A percentile compares a stretch with the other conserved stretches of the same genome.
These are phyloP conservation scores for Julus scanicus DNA, from an alignment of 2,888 invertebrate species.

Conservation along the genomic window DNA sequence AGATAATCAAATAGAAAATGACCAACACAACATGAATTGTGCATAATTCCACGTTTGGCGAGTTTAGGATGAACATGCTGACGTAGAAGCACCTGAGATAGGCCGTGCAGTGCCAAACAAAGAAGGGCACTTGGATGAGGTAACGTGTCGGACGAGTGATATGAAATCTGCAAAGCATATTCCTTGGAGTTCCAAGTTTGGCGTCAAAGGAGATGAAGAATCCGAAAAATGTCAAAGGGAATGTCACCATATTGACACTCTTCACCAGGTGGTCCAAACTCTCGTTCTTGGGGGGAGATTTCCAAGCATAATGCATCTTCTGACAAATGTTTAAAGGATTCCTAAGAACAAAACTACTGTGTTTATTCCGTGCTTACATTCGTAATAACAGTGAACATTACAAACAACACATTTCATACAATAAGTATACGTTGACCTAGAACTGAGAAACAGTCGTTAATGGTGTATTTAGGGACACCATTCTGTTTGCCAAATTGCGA, in stretches of 20 bases:
- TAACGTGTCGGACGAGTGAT: neutral
- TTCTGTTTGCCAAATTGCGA: neutral
- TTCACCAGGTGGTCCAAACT: neutral
- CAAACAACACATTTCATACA: too few species aligned
- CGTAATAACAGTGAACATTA: too few species aligned
- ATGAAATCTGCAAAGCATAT: neutral
- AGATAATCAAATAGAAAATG: neutral
- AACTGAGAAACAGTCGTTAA: neutral
- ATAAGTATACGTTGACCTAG: too few species aligned
- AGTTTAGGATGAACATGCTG: neutral
- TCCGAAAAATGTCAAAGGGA: neutral
- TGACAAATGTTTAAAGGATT: too few species aligned
- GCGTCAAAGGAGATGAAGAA: neutral
- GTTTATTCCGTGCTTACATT: too few species aligned
- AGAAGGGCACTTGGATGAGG: neutral
- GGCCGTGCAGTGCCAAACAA: neutral
- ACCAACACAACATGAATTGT: neutral
- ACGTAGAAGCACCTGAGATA: neutral
- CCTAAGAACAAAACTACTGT: too few species aligned
- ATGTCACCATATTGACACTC: constrained; percentile 4
- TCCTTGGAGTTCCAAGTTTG: neutral
- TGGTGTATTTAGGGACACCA: neutral
- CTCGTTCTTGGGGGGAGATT: neutral
- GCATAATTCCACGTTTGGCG: neutral
- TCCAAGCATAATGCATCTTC: neutral